These are phyloP conservation scores for Catocala fraxini DNA, from an alignment of 2,888 invertebrate genomes.

Conservation along the genomic window DNA sequence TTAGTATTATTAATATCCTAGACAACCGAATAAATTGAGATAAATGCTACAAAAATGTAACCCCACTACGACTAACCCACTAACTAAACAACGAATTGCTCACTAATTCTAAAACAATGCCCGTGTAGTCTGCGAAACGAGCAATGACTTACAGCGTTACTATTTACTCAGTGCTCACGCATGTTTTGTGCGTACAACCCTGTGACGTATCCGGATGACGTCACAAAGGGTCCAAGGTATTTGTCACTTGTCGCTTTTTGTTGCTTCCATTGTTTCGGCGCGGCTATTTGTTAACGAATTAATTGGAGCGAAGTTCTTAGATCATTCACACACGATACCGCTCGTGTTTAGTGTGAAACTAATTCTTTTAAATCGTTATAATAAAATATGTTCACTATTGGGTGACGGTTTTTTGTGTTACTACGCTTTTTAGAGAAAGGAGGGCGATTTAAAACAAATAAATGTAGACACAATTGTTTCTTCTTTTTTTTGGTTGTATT, in stretches of 20 bases:
- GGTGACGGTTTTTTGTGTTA: not conserved
- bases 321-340: slow-evolving; percentile 12
- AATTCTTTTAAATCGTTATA: slow-evolving; percentile 10
- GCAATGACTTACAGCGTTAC: too few relatives aligned
- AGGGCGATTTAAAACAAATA: slow-evolving; percentile 1
- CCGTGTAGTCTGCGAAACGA: too few relatives aligned
- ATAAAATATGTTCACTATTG: not conserved
- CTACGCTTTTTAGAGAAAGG: not conserved
- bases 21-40: too few relatives aligned
- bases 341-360: slow-evolving; percentile 14
- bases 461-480: not conserved
- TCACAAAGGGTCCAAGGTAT: slow-evolving; percentile 37
- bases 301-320: slow-evolving; percentile 60
- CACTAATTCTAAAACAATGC: too few relatives aligned
- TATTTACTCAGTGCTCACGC: not conserved
- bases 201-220: slow-evolving; percentile 12
- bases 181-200: slow-evolving; percentile 11
- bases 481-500: too few relatives aligned
- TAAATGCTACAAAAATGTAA: too few relatives aligned
- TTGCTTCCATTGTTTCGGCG: slow-evolving; percentile 56
- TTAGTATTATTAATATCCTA: too few relatives aligned
- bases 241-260: slow-evolving; percentile 43
- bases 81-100: too few relatives aligned
- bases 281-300: slow-evolving; percentile 74
- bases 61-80: too few relatives aligned